A percentile compares a stretch with the other conserved stretches of the same genome.
These are phyloP conservation scores for Pharmacophagus antenor DNA, from an alignment of 2,888 invertebrate species.

Conservation along the genomic window DNA sequence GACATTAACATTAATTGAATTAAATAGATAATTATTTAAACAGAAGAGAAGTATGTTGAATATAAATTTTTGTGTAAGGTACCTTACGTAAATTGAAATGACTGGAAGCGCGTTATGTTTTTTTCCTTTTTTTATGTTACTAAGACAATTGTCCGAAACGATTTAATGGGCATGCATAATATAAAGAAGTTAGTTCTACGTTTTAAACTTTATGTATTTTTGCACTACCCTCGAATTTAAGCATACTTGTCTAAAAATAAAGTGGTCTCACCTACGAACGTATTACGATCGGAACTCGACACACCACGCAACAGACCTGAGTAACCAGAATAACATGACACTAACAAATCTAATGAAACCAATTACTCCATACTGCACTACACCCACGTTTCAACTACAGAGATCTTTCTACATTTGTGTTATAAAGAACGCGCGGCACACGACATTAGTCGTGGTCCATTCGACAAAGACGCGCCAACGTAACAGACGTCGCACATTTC, in stretches of 20 bases:
- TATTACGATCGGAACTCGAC: conserved; percentile 58
- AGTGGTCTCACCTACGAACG: conserved; percentile 51
- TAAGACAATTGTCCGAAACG: too few species aligned
- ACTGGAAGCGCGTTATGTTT: too few species aligned
- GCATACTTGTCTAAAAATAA: conserved; percentile 36
- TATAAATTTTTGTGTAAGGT: not conserved
- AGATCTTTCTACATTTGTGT: conserved; percentile 41
- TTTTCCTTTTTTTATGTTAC: too few species aligned
- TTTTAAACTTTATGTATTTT: conserved; percentile 19
- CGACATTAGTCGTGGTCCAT: conserved; percentile 65
- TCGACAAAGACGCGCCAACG: conserved; percentile 60
- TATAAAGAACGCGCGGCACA: conserved; percentile 41
- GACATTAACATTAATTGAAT: conserved; percentile 12
- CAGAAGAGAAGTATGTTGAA: not conserved
- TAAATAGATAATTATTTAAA: not conserved
- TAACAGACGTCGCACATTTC: conserved; percentile 63
- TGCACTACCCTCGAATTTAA: conserved; percentile 34
- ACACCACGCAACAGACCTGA: conserved; percentile 49
- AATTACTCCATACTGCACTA: not conserved
- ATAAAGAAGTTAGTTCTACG: too few species aligned
- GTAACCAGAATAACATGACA: conserved; percentile 45
- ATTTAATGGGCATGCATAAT: too few species aligned
- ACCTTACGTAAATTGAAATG: too few species aligned
- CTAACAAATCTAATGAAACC: conserved; percentile 22
- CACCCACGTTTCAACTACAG: conserved; percentile 1